Percentiles rank a stretch among this genome's conserved stretches.
Evolutionary conservation across 2,113 vertebrate species (phyloP).

Genomic region (Colistium nudipinnis): DNA sequence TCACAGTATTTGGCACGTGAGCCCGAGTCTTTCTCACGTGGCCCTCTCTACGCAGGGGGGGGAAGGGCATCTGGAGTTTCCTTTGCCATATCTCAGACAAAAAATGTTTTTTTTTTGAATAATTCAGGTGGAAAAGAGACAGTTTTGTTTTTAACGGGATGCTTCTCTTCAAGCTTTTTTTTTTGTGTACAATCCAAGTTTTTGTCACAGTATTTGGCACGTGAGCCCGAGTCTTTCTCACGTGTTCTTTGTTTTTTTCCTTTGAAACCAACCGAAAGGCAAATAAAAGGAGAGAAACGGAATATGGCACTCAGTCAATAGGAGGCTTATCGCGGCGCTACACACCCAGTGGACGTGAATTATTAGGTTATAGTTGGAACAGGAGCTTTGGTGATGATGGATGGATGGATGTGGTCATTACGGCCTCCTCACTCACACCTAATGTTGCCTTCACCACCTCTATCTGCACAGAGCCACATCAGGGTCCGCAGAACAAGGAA

Average conservation of each 20-base stretch:
- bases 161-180: not conserved
- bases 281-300: slow-evolving; percentile 4
- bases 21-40: slow-evolving; percentile 51
- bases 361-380: not conserved
- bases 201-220: slow-evolving; percentile 39
- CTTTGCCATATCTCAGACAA: slow-evolving; percentile 38
- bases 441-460: too few species aligned
- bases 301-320: not conserved
- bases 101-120: slow-evolving; percentile 6
- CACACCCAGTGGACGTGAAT: not conserved
- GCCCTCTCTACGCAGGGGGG: slow-evolving; percentile 12
- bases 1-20: slow-evolving; percentile 49
- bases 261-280: not conserved
- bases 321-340: slow-evolving; percentile 1
- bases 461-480: slow-evolving; percentile 7
- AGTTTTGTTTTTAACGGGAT: not conserved
- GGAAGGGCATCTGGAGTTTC: slow-evolving; percentile 57
- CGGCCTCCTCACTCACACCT: not conserved
- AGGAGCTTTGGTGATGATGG: not conserved
- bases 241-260: not conserved
- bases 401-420: not conserved
- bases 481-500: slow-evolving; percentile 5
- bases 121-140: not conserved
- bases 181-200: not conserved
- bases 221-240: slow-evolving; percentile 52